Base-by-base conservation (phyloP, 2,113 vertebrate species). In the Alligator sinensis region DNA sequence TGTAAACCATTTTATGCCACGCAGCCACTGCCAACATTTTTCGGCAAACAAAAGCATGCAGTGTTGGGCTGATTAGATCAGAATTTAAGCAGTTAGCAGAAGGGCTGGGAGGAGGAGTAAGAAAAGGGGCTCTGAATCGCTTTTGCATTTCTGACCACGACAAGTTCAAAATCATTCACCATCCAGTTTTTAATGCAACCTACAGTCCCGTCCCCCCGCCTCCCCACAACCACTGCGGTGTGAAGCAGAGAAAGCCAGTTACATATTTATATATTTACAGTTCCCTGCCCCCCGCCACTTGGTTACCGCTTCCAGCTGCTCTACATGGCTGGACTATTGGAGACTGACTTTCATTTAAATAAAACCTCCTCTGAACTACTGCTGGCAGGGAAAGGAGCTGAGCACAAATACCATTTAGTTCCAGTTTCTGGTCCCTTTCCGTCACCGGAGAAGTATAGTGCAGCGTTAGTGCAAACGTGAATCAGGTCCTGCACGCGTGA, bases 1-100 rank as follows among this genome's bases (percentile, higher is more conserved):
- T 78, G 90, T 34, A 60, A 93, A 90, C 3, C 80, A 27, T 54
- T 62, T n/a, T 77, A 81, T 5, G 85, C 63, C 92, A 93, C 91
- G 93, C 82, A 96, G 97, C 88, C 89, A 93, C 95, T 92, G 87
- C 70, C 3, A 8, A 60, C 12, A 84, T 82, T 9, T 91, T 1
- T 12, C 77, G 91, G 62, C 30, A 82, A 55, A 68, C 30, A 80
- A 66, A 92, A 82, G 77, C 94, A 96, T 88, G 86, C 93, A 30
- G 87, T 5, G 10, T 27, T 66, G 25, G 90, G 81, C 5, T 34
- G 74, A 80, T 34, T 5, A 82, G 63, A 63, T 80, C 88, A 88
- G 59, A 2, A 11, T 86, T 61, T 2, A 76, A 66, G 84, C 86
- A 86, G 89, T 19, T 34, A 78, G 34, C 79, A 47, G 4, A 86